These are phyloP conservation scores for Beris morrisii DNA, from an alignment of 2,888 invertebrate genomes.

Conservation along the genomic window DNA sequence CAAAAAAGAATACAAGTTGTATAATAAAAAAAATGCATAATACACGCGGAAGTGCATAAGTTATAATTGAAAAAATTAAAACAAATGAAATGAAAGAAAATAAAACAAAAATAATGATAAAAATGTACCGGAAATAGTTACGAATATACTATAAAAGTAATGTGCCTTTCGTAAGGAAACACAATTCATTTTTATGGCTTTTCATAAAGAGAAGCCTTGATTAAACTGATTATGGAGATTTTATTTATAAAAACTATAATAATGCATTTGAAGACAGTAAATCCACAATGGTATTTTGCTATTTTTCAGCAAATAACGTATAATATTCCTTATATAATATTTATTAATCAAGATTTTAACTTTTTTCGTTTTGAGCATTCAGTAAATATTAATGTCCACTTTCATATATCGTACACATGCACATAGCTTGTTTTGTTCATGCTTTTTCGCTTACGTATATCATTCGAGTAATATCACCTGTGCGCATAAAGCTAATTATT, in stretches of 20 bases:
- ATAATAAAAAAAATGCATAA: slow-evolving; percentile 13
- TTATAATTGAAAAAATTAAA: slow-evolving; percentile 10
- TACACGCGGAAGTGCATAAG: slow-evolving; percentile 13
- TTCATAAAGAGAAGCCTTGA: slow-evolving; percentile 1
- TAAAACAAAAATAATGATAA: slow-evolving; percentile 11
- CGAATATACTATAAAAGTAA: slow-evolving; percentile 20
- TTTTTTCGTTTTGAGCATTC: too few relatives aligned
- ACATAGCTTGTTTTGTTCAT: too few relatives aligned
- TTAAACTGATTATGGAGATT: slow-evolving; percentile 3
- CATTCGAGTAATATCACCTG: too few relatives aligned
- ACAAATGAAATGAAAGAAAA: slow-evolving; percentile 17
- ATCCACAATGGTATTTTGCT: slow-evolving; percentile 10
- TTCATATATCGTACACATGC: too few relatives aligned
- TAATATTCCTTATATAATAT: slow-evolving; percentile 29
- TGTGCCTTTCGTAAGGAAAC: slow-evolving; percentile 33
- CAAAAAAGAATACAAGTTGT: slow-evolving; percentile 2
- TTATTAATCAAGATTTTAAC: slow-evolving; percentile 16
- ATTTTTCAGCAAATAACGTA: slow-evolving; percentile 26
- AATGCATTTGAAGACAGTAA: slow-evolving; percentile 20
- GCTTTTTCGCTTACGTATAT: too few relatives aligned
- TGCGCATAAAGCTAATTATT: too few relatives aligned
- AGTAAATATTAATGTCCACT: too few relatives aligned
- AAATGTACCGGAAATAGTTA: slow-evolving; percentile 9
- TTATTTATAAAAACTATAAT: background rate
- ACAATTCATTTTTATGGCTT: slow-evolving; percentile 16